These are phyloP conservation scores for Prionailurus viverrinus DNA, from an alignment of 2,113 vertebrate species.

Conservation along the genomic window DNA sequence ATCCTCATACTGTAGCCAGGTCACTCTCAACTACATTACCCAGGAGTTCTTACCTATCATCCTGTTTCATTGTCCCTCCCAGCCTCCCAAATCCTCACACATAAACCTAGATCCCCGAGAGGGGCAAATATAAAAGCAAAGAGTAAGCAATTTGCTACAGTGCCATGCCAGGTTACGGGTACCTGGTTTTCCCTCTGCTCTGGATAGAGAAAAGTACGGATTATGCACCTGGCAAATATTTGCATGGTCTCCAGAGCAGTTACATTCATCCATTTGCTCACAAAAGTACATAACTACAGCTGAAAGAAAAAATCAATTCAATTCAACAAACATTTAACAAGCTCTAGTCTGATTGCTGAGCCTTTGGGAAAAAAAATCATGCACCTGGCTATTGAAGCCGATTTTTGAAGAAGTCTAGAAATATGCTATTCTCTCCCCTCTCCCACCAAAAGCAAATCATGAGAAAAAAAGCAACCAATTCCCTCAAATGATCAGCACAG, in stretches of 20 bases:
- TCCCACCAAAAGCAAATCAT: conserved; percentile 37
- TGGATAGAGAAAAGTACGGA: background rate
- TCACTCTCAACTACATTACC: background rate
- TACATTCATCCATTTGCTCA: conserved; percentile 50
- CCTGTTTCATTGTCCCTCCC: background rate
- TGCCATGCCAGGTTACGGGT: background rate
- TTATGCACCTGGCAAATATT: conserved; percentile 66
- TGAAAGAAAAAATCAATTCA: conserved; percentile 64
- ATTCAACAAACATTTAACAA: conserved; percentile 65
- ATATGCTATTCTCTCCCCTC: background rate
- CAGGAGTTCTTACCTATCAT: background rate
- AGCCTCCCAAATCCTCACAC: background rate
- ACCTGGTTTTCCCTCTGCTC: background rate
- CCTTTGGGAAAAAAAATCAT: background rate
- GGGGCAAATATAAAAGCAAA: background rate
- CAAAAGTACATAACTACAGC: conserved; percentile 61
- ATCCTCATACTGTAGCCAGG: background rate
- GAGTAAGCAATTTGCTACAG: background rate
- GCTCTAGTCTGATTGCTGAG: conserved; percentile 14
- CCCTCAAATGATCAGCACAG: background rate
- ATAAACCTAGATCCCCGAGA: background rate
- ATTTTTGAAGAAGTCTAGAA: conserved; percentile 53
- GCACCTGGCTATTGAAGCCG: background rate
- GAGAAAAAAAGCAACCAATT: background rate
- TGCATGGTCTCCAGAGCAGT: conserved; percentile 54